phyloP scores from a whole-genome alignment of 2,113 vertebrate species.

The Sclerurus mexicanus region DNA sequence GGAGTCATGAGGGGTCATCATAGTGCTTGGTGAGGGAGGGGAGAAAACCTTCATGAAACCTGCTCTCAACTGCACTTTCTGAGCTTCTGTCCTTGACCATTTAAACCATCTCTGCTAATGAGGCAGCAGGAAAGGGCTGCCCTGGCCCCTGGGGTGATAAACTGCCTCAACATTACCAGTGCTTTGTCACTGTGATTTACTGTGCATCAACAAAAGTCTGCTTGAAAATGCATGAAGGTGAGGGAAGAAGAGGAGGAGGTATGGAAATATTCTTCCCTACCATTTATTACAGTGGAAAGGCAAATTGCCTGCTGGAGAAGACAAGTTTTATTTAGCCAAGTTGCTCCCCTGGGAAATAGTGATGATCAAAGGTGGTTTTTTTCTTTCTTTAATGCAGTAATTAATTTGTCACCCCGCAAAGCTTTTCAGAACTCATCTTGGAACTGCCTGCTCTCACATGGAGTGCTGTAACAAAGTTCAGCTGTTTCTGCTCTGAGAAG shows the following conservation, averaged over 20 bases:
- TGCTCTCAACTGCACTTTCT: accelerated
- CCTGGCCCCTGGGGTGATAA: accelerated
- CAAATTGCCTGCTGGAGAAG: background rate
- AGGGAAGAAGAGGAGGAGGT: background rate
- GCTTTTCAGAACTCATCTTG: background rate
- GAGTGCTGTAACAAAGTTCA: background rate
- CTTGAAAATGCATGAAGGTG: background rate
- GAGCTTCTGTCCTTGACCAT: background rate
- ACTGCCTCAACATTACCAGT: background rate
- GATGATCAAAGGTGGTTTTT: accelerated
- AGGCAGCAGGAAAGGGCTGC: background rate
- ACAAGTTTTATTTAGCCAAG: background rate
- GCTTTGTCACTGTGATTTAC: background rate
- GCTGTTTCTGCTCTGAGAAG: background rate
- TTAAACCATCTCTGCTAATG: accelerated
- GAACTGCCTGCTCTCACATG: background rate
- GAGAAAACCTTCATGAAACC: background rate
- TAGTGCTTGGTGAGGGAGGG: background rate
- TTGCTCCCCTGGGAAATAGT: background rate
- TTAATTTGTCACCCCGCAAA: background rate
- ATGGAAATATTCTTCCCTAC: background rate
- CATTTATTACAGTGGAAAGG: background rate
- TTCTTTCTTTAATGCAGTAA: background rate
- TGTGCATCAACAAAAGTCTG: background rate
- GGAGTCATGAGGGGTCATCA: background rate